Evolutionary conservation across 1,140 invertebrate genomes (phyloP).

Genomic region (Fopius arisanus): DNA sequence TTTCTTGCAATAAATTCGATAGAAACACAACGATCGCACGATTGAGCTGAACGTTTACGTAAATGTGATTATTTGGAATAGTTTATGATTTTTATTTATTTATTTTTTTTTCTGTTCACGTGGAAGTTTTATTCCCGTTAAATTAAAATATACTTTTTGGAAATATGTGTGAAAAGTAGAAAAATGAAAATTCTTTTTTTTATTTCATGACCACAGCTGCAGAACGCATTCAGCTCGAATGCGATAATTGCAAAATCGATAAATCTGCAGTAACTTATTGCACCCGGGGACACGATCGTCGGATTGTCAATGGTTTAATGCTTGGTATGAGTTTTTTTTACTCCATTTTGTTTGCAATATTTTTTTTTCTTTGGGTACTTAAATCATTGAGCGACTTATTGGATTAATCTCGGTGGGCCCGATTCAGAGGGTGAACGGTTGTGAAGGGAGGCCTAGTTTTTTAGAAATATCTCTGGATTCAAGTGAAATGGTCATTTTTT

Average conservation of each 20-base stretch:
- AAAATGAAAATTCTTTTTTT: constrained; percentile 15
- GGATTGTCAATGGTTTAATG: constrained; percentile 28
- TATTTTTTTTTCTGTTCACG: neutral
- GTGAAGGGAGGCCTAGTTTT: too few relatives aligned
- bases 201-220: neutral
- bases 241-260: constrained; percentile 14
- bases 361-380: neutral
- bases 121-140: neutral
- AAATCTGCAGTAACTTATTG: neutral
- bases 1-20: constrained; percentile 8
- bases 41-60: constrained; percentile 8
- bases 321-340: neutral
- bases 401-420: too few relatives aligned
- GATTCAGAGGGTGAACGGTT: too few relatives aligned
- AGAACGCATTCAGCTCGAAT: neutral
- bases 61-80: neutral
- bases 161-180: neutral
- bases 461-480: too few relatives aligned
- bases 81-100: neutral
- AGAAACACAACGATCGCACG: constrained; percentile 3
- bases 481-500: too few relatives aligned
- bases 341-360: neutral
- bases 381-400: too few relatives aligned
- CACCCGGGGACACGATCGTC: neutral
- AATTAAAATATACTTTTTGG: neutral